Evolutionary conservation across 2,113 vertebrate genomes (phyloP), one percentile per base, ranked within the genome.

Genomic region (Apodemus speciosus): DNA sequence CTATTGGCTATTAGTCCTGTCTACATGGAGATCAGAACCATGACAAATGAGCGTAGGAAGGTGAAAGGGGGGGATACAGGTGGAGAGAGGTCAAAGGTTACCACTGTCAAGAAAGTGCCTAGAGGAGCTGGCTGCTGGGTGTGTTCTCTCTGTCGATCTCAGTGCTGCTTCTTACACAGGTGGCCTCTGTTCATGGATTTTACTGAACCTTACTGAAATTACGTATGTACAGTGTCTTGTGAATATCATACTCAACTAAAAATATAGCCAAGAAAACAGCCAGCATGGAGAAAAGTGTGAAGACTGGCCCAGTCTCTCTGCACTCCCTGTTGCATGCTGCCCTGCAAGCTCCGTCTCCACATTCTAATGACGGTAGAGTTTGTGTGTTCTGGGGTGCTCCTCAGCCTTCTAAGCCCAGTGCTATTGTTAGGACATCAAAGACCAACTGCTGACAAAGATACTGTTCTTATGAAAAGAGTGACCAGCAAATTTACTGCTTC

Each of bases 371-470:
- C 97, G 95, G 79, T 95, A 85, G 95, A 96, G 88, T 96, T 97
- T 97, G 76, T 46, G 97, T 97, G 94, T 97, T 96, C 95, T 49
- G 91, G 94, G 93, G 97, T 96, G 95, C 94, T 98, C 97, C 95
- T 98, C 97, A 97, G 98, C 96, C 97, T 98, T 95, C 90, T 21
- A 95, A 97, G 96, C 97, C 97, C 97, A 96, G 92, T 94, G 95
- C 98, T 98, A 98, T 98, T 98, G 98, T 98, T 97, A 95, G 92
- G 93, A 98, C 98, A 98, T 98, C 98, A 98, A 98, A 98, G 98
- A 98, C 98, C 97, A 96, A 98, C 98, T 97, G 98, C 98, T 98
- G 98, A 97, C 97, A 73, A 84, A 97, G 97, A 98, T 98, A 98
- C 97, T 97, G 98, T 98, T 98, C 96, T 93, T 98, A 98, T 98